These are phyloP conservation scores for Chironomus tepperi DNA, from an alignment of 1,140 invertebrate genomes.

Conservation along the genomic window DNA sequence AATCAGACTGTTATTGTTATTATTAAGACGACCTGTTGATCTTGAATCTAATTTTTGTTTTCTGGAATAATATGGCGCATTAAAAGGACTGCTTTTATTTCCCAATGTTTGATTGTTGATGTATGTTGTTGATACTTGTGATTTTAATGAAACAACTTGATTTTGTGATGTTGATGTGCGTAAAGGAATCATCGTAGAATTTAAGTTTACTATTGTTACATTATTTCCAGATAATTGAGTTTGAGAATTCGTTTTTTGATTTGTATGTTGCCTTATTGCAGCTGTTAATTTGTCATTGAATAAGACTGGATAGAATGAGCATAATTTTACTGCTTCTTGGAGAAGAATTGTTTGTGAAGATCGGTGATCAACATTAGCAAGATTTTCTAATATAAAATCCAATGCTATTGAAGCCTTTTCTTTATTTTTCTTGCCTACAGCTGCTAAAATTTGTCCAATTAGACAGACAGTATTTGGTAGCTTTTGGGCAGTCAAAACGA, in stretches of 20 bases:
- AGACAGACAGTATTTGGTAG: conserved; percentile 57
- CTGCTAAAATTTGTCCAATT: conserved; percentile 55
- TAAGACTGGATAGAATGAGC: conserved; percentile 63
- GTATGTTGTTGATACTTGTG: neutral
- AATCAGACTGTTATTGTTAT: conserved; percentile 61
- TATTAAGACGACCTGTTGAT: conserved; percentile 58
- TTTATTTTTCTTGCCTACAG: conserved; percentile 53
- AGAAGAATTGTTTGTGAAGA: conserved; percentile 59
- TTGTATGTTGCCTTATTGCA: conserved; percentile 53
- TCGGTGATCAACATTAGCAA: conserved; percentile 55
- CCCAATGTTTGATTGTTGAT: conserved; percentile 23
- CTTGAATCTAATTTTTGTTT: conserved; percentile 55
- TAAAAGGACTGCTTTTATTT: conserved; percentile 23
- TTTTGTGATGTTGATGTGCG: conserved; percentile 24
- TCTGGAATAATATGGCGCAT: neutral
- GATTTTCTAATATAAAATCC: conserved; percentile 65
- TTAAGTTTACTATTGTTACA: conserved; percentile 66
- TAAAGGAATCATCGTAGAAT: conserved; percentile 37
- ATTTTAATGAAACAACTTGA: neutral
- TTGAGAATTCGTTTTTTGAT: conserved; percentile 40
- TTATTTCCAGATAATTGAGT: conserved; percentile 56
- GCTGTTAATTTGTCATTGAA: conserved; percentile 67
- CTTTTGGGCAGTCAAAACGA: conserved; percentile 55
- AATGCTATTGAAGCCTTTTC: conserved; percentile 66
- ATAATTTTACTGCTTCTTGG: conserved; percentile 65